A percentile compares a stretch with the other conserved stretches of the same genome.
phyloP scores from a whole-genome alignment of 2,797 vertebrate species.

The Eulemur coronatus region DNA sequence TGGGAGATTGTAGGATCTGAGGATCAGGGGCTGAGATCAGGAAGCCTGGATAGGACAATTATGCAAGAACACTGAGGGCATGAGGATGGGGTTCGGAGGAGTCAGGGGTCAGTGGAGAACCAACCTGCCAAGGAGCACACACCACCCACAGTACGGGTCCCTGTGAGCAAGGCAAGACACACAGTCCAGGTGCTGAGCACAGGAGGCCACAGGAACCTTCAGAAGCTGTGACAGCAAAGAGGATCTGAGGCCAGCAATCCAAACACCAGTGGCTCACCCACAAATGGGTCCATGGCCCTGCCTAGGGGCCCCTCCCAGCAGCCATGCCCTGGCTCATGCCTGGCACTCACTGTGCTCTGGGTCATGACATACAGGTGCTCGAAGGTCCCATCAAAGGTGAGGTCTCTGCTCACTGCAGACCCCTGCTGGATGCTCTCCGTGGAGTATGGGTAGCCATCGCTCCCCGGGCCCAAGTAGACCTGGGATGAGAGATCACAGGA shows the following conservation, averaged over 20 bases:
- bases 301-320: background rate
- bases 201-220: conserved; percentile 95
- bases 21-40: background rate
- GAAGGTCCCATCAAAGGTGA: conserved; percentile 92
- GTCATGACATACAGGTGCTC: conserved; percentile 96
- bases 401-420: conserved; percentile 91
- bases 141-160: conserved; percentile 99
- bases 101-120: conserved; percentile 44
- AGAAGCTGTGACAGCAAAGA: conserved; percentile 87
- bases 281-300: accelerated
- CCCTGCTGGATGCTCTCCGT: conserved; percentile 89
- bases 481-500: conserved; percentile 71
- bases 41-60: background rate
- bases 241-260: conserved; percentile 28
- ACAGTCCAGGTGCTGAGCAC: conserved; percentile 91
- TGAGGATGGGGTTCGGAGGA: background rate
- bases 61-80: background rate
- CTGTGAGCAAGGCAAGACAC: conserved; percentile 91
- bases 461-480: conserved; percentile 92
- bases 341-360: conserved; percentile 89
- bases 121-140: conserved; percentile 96
- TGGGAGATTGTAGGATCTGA: background rate
- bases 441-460: conserved; percentile 89
- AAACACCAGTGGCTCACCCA: background rate
- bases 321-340: background rate